Percentiles rank a stretch among this genome's conserved stretches.
These are phyloP conservation scores for Podilymbus podiceps DNA, from an alignment of 2,113 vertebrate species.

Conservation along the genomic window DNA sequence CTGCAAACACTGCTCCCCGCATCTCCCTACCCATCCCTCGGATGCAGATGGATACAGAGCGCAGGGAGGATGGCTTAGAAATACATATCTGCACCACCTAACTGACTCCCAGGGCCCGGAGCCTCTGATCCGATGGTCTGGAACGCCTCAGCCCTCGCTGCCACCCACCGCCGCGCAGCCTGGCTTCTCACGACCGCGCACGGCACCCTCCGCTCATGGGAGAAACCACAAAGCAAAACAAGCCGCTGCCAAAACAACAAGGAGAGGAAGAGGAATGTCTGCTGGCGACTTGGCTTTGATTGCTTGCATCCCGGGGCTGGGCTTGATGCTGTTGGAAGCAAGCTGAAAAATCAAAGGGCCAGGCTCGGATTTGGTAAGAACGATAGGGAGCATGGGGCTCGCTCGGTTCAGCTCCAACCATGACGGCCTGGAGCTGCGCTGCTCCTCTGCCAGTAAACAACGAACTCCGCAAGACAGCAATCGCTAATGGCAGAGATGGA, in stretches of 20 bases:
- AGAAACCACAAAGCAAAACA: constrained; percentile 58
- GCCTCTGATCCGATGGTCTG: not conserved
- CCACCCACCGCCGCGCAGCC: not conserved
- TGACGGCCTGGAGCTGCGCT: not conserved
- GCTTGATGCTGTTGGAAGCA: constrained; percentile 12
- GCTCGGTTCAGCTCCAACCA: rapidly evolving
- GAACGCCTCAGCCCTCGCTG: not conserved
- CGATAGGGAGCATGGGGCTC: not conserved
- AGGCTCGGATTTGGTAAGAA: not conserved
- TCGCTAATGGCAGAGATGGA: not conserved
- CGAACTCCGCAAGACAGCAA: not conserved
- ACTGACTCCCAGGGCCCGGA: not conserved
- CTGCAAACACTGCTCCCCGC: not conserved
- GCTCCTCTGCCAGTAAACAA: not conserved
- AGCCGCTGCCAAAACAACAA: constrained; percentile 1
- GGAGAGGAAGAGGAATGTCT: constrained; percentile 44
- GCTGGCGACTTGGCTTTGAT: constrained; percentile 18
- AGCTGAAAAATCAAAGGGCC: not conserved
- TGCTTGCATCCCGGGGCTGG: not conserved
- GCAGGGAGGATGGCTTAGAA: not conserved
- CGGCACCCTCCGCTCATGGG: constrained; percentile 7
- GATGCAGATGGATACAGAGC: not conserved
- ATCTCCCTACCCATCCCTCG: rapidly evolving
- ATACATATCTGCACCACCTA: rapidly evolving
- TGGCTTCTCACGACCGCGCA: not conserved